Base-by-base conservation (phyloP, 92 coral and sea anemone species). In the Heliopora coerulea region DNA sequence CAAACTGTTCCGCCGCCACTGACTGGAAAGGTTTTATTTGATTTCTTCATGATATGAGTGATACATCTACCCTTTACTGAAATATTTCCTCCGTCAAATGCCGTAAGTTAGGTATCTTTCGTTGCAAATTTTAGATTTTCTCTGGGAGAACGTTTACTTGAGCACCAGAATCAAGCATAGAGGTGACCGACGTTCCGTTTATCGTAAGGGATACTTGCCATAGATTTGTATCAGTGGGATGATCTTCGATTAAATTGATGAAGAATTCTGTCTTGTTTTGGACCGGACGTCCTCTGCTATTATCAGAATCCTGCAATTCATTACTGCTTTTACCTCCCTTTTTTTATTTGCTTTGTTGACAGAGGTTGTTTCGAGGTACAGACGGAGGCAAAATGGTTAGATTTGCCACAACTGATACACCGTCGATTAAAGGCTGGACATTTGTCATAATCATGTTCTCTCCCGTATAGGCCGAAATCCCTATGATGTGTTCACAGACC, bases 61-160 rank as follows among this genome's bases (percentile, higher is more conserved):
- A 50, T 46, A 1, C 74, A 67, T 46, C 21, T 67, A 7, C 74
- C 74, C 54, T 67, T 39, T 13, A 37, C 49, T 20, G 58, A 59
- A 26, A 67, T 67, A 40, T 67, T 67, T 37, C 74, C 74, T 25
- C 74, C 74, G 19, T 54, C 74, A 67, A 37, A 67, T 19, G 74
- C 74, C 41, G 74, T 65, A 19, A 50, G 58, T 23, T 50, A 5
- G 58, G 58, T 23, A 3, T 50, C 19, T 50, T 50, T 17, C 58
- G 20, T 19, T 5, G 17, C 9, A 19, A 50, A 23, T 50, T 50
- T 3, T 50, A 50, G 17, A 50, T 23, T 5, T 19, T 7, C 58
- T 6, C 19, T 17, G 58, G 58, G 19, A 50, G 58, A 17, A 50
- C 58, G 19, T 50, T 50, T 50, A 50, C 58, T 50, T 50, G 58